Evolutionary conservation across 2,888 invertebrate genomes (phyloP), one percentile per base, ranked within the genome.

Genomic region (Pyrrhia umbra): DNA sequence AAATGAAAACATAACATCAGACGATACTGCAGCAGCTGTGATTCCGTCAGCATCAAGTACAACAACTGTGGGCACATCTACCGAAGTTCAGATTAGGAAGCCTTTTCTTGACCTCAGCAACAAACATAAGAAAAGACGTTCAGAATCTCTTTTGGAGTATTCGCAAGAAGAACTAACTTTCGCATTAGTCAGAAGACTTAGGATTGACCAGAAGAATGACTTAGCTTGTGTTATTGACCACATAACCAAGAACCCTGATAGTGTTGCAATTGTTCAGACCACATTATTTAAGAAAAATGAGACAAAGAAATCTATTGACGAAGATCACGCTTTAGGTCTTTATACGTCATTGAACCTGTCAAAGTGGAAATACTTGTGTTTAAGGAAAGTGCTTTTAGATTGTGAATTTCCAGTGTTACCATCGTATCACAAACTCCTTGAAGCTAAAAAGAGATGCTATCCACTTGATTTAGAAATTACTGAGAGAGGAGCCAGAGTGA

Each of bases 51-150:
- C 30, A 34, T 30, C 43, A 10, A 43, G n/a, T n/a, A n/a, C n/a
- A n/a, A n/a, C n/a, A n/a, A n/a, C n/a, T n/a, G n/a, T n/a, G n/a
- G n/a, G n/a, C 43, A 16, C 20, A 43, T 43, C 54, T 55, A 55
- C 45, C 5, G 55, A 55, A 55, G 23, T 55, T 55, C 18, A 55
- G 23, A 46, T 46, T 46, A 55, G 23, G 18, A 56, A 25, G n/a
- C 56, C 39, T 39, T 47, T 47, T 56, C 46, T 56, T 56, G 56
- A 56, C 13, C 56, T 47, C 56, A 39, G 46, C 56, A 56, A 25
- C 25, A 56, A 56, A 47, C 37, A 47, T 2, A 47, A 56, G 25
- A 56, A 47, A 47, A 55, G 43, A 34, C 43, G 30, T 54, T 54
- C 54, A 54, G 42, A n/a, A 43, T 34, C 54, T n/a, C 39, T 54